Conservation (phyloP, 2,888 invertebrate species). For the Tetramorium bicarinatum region DNA sequence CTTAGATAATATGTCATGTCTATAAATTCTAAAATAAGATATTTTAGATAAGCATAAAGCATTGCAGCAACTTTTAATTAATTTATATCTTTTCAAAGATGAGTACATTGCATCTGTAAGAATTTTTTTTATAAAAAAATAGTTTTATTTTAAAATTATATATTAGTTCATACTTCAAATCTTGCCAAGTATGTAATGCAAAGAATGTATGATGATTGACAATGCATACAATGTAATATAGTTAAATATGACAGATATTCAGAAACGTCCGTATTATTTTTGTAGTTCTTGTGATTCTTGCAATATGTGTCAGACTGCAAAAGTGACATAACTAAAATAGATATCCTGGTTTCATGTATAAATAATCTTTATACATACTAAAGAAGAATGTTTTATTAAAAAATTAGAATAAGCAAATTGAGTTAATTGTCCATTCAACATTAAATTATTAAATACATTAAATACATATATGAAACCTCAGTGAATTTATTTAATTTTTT, state of each 20-base stretch:
- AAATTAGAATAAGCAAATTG: not conserved
- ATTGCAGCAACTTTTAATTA: not conserved
- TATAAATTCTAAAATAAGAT: not conserved
- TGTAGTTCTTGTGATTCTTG: not conserved
- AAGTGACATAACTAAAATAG: not conserved
- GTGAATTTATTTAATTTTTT: not conserved
- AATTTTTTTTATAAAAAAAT: not conserved
- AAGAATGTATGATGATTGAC: not conserved
- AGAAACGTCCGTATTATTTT: slow-evolving; percentile 9
- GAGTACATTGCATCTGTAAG: not conserved
- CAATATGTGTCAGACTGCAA: slow-evolving; percentile 9
- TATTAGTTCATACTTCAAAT: not conserved
- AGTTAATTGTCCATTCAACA: not conserved
- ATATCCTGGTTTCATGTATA: not conserved
- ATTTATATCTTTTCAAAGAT: not conserved
- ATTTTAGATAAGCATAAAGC: not conserved
- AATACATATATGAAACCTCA: not conserved
- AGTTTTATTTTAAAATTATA: not conserved
- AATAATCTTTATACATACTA: not conserved
- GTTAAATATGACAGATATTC: slow-evolving; percentile 5
- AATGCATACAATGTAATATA: not conserved
- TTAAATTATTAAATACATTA: not conserved
- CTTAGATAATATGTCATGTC: too few species aligned
- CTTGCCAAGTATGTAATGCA: not conserved
- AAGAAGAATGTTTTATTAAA: not conserved